Evolutionary conservation across 35 echinoderm and acorn worm species (phyloP), one percentile per base, ranked within the genome.

Genomic region (Strongylocentrotus purpuratus): DNA sequence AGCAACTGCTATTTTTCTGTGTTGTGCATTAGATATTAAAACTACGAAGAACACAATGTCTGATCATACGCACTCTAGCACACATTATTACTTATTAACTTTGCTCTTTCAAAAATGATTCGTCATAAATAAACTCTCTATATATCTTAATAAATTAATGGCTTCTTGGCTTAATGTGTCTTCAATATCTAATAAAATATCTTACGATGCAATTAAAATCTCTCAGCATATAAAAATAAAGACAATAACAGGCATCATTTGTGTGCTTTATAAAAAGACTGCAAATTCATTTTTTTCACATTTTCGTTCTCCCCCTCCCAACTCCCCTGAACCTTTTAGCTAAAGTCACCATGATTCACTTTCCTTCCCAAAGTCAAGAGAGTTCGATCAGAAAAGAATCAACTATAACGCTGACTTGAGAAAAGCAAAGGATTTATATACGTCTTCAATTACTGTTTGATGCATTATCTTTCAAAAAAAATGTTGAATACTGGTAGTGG

Each of bases 101-200:
- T 41, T 1, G 4, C 65, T 78, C 65, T 78, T n/a, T 78, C 65
- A 78, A 78, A n/a, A 59, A 78, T 8, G 0, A 22, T 78, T 28
- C n/a, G 20, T 78, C 65, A 78, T 78, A 78, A 78, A 78, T 78
- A 78, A 78, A 78, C 18, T 78, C 65, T 78, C 65, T 78, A 78
- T 78, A 78, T 7, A 78, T 78, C 25, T 78, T 78, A 78, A 78
- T 78, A 78, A 78, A 78, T 78, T 78, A 78, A 28, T 78, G 65
- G 22, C 20, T 78, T 78, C 20, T 70, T 14, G 48, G 6, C 48
- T 55, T 55, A 0, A 55, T 55, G 28, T 78, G 28, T 78, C 65
- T 55, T 55, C 50, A n/a, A 28, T 78, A 78, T 78, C 22, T 28
- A 7, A 28, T n/a, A 78, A 70, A 28, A 78, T 28, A 78, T 78